A percentile compares a stretch with the other conserved stretches of the same genome.
phyloP scores from a whole-genome alignment of 2,797 vertebrate genomes.

The Gymnothorax reevesii region DNA sequence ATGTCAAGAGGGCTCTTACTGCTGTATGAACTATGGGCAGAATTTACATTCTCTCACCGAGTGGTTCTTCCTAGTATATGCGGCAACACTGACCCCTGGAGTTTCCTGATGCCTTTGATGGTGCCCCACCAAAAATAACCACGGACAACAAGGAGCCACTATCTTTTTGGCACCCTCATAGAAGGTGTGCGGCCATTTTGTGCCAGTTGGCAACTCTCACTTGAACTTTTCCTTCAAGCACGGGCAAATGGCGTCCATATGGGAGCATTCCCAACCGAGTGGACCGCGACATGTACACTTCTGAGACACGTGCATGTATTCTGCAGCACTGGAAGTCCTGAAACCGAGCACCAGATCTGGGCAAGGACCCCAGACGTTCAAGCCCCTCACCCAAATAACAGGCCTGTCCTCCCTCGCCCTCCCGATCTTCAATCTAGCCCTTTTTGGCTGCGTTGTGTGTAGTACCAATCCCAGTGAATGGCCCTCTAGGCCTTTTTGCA shows the following conservation, averaged over 20 bases:
- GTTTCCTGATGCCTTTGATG: background rate
- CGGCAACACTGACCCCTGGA: slow-evolving; percentile 37
- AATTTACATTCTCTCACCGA: background rate
- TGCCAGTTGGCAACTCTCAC: background rate
- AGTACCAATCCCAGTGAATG: background rate
- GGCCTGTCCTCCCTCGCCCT: background rate
- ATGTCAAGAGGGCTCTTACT: slow-evolving; percentile 12
- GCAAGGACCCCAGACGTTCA: slow-evolving; percentile 26
- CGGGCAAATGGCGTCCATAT: background rate
- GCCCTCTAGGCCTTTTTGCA: background rate
- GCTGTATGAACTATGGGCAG: background rate
- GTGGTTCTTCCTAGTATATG: slow-evolving; percentile 8
- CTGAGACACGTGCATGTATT: background rate
- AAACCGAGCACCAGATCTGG: slow-evolving; percentile 24
- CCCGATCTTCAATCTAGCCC: background rate
- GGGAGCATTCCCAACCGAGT: background rate
- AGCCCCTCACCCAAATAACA: background rate
- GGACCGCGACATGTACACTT: background rate
- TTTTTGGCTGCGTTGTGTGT: background rate
- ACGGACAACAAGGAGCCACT: background rate
- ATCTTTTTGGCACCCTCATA: background rate
- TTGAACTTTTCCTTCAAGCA: background rate
- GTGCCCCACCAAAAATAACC: background rate
- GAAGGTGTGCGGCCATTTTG: background rate
- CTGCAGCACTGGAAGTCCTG: background rate